Evolutionary conservation across 2,113 vertebrate species (phyloP).

Genomic region (Anhinga rufa): DNA sequence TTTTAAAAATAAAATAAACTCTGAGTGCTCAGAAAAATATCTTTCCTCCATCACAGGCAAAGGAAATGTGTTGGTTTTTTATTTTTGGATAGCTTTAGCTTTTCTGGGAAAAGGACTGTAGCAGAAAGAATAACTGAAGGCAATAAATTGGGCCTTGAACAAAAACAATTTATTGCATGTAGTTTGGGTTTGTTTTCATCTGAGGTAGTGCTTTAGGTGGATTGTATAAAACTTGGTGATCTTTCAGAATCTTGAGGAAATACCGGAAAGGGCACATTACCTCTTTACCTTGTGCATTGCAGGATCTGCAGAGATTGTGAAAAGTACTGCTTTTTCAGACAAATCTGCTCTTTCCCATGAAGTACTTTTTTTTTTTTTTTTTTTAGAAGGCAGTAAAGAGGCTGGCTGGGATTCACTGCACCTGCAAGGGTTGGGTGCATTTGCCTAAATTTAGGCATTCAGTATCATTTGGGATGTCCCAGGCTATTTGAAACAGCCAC

Average conservation of each 20-base stretch:
- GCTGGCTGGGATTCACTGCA: neutral
- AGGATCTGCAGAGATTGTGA: neutral
- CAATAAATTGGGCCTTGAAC: neutral
- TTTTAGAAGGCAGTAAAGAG: neutral
- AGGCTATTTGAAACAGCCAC: neutral
- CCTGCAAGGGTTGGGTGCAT: neutral
- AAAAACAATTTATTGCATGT: neutral
- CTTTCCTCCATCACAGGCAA: neutral
- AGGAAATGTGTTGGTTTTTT: neutral
- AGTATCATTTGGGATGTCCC: neutral
- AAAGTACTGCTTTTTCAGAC: neutral
- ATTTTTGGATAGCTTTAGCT: neutral
- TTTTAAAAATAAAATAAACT: neutral
- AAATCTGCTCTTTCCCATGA: neutral
- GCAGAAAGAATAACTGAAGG: neutral
- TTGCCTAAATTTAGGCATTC: neutral
- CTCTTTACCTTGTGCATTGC: neutral
- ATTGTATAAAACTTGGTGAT: neutral
- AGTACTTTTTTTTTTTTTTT: neutral
- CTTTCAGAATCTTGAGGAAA: neutral
- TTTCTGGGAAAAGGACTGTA: neutral
- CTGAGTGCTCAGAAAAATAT: neutral
- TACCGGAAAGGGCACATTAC: neutral
- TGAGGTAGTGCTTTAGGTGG: neutral
- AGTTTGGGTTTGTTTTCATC: neutral